phyloP scores from a whole-genome alignment of 2,797 vertebrate genomes.

The Anguilla megastoma region DNA sequence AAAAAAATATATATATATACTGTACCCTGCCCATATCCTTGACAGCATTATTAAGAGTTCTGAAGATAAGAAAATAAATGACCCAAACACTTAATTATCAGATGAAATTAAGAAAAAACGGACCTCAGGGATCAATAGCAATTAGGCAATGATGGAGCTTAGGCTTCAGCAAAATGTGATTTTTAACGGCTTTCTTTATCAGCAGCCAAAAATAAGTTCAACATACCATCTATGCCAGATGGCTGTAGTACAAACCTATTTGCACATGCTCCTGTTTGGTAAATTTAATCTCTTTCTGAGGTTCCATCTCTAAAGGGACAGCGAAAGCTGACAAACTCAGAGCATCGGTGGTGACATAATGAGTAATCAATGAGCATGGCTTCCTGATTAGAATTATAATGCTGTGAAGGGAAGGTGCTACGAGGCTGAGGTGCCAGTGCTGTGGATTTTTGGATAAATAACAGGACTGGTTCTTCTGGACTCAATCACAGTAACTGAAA shows the following conservation, averaged over 20 bases:
- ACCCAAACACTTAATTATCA: constrained; percentile 17
- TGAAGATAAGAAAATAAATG: constrained; percentile 8
- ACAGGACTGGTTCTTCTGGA: background rate
- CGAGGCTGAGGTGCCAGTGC: background rate
- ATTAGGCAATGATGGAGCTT: background rate
- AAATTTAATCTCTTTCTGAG: background rate
- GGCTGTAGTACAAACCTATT: background rate
- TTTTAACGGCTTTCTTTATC: background rate
- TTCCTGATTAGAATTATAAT: background rate
- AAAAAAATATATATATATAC: background rate
- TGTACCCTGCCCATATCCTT: background rate
- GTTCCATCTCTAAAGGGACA: background rate
- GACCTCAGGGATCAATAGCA: constrained; percentile 8
- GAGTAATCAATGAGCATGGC: constrained; percentile 1
- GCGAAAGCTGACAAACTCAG: background rate
- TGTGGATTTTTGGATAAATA: background rate
- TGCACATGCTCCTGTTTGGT: background rate
- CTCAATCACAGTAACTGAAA: background rate
- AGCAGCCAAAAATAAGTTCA: constrained; percentile 4
- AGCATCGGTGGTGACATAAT: background rate
- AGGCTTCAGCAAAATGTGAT: background rate
- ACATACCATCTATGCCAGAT: background rate
- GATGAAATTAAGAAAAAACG: background rate
- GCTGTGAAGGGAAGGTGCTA: background rate
- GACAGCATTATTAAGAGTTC: background rate